These are phyloP conservation scores for Indicator maculatus DNA, from an alignment of 2,113 vertebrate genomes.

Conservation along the genomic window DNA sequence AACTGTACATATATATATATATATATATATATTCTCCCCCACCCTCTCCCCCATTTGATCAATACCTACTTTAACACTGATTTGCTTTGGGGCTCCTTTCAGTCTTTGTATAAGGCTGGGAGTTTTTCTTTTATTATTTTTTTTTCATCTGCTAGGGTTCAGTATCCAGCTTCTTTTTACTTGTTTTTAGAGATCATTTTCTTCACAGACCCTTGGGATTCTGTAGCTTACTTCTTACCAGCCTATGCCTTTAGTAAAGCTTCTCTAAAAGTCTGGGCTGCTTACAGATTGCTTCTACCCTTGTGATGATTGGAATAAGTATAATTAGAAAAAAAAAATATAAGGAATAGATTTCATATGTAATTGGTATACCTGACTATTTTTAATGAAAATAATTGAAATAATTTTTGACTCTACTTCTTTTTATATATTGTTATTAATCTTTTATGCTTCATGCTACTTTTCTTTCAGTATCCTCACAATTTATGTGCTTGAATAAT, in stretches of 20 bases:
- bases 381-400: background rate
- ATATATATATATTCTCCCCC: no score
- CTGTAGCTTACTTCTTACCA: background rate
- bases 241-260: background rate
- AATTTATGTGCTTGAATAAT: background rate
- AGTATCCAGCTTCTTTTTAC: background rate
- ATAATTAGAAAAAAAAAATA: background rate
- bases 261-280: background rate
- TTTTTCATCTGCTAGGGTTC: background rate
- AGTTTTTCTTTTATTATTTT: no score
- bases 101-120: background rate
- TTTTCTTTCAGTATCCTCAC: background rate
- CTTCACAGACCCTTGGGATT: background rate
- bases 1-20: background rate
- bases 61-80: background rate
- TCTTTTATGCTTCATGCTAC: background rate
- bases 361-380: background rate
- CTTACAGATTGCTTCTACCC: background rate
- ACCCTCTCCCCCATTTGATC: rapidly evolving
- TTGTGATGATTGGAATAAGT: background rate
- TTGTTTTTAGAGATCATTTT: background rate
- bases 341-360: background rate
- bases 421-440: background rate
- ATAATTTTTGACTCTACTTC: background rate
- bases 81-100: background rate